Base-by-base conservation (phyloP, 1,140 invertebrate genomes). In the Heliconius congener region DNA sequence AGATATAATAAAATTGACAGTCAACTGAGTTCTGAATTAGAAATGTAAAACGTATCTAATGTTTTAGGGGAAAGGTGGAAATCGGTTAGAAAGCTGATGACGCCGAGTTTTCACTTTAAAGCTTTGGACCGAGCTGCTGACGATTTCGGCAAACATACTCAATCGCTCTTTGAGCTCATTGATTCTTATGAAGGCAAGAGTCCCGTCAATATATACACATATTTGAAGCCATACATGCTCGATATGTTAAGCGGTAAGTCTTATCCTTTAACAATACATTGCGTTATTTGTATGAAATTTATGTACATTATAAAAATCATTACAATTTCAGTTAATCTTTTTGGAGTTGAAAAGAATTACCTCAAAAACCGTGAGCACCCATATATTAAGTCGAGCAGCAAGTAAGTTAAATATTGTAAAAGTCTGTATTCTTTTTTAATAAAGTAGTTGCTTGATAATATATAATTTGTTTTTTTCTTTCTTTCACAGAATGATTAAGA, bases 161-260 rank as follows among this genome's bases (percentile, higher is more conserved):
- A 19, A 73, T 55, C 34, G 4, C 82, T 88, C 13, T 86, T 87
- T 73, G 81, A 84, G n/a, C 76, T 84, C 8, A 73, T 88, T 6
- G 87, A 88, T 34, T 76, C 74, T 13, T 82, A 76, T 18, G 80
- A 78, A 8, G 80, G 71, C 23, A 79, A 77, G 55, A 70, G 60
- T 11, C 70, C 66, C 1, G 73, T 87, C 50, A 83, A 88, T 34
- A 76, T 88, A n/a, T 88, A 87, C 71, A 84, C 80, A 52, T 87
- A 86, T 76, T 76, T 87, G n/a, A 81, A 82, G 42, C 87, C 87
- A 1, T 88, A 80, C 55, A 86, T 88, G 86, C 87, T 84, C 71
- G 87, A 87, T 71, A 82, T 88, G 57, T 80, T 88, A 60, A 83
- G 82, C 77, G 77, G 85, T 88, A 83, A 87, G 86, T 84, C 60